A percentile compares a stretch with the other conserved stretches of the same genome.
Evolutionary conservation across 2,113 vertebrate genomes (phyloP).

Genomic region (Chitala chitala): DNA sequence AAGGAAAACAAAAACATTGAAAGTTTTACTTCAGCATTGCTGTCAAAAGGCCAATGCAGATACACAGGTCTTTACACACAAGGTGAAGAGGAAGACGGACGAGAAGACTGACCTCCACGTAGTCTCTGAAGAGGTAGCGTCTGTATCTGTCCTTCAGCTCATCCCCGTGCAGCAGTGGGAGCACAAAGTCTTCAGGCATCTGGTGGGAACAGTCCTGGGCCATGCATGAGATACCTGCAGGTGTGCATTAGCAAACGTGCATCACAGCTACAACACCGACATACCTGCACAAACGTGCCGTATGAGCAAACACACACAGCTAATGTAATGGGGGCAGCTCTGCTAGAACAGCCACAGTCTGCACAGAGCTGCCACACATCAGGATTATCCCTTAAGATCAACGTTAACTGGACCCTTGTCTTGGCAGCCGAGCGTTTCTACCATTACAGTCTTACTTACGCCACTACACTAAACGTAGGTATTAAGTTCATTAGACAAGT

Average conservation of each 20-base stretch:
- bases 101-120: constrained; percentile 77
- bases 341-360: too few species aligned
- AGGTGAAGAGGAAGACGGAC: background rate
- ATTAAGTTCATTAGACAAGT: too few species aligned
- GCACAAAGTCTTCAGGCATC: constrained; percentile 94
- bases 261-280: too few species aligned
- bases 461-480: constrained; percentile 34
- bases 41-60: too few species aligned
- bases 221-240: constrained; percentile 92
- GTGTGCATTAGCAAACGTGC: constrained; percentile 31
- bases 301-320: constrained; percentile 17
- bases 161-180: constrained; percentile 88
- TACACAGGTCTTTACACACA: background rate
- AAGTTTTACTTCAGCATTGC: too few species aligned
- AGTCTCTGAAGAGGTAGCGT: constrained; percentile 99
- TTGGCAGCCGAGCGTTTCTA: too few species aligned
- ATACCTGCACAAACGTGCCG: constrained; percentile 10
- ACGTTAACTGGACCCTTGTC: too few species aligned
- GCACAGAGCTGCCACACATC: background rate
- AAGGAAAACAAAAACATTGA: too few species aligned
- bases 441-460: too few species aligned
- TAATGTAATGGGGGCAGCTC: too few species aligned
- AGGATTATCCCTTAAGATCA: background rate
- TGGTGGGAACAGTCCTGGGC: constrained; percentile 93
- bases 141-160: constrained; percentile 98